Evolutionary conservation across 2,888 invertebrate species (phyloP), one percentile per base, ranked within the genome.

Genomic region (Camponotus fellah): DNA sequence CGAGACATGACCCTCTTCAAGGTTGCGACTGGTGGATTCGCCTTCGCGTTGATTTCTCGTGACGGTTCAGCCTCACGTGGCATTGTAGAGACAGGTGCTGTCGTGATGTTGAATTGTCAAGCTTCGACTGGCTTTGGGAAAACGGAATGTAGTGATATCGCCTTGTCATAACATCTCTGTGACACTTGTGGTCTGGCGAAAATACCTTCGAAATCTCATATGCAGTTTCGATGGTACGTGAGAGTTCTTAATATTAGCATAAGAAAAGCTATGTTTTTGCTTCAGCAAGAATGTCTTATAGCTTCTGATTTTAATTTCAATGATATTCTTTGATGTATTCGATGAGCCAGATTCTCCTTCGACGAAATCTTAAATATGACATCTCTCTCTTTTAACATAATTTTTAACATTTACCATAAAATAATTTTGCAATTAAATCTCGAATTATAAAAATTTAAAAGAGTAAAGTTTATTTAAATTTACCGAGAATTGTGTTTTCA

Each of bases 1-100:
- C 86, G 80, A 74, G 69, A 72, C 84, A 74, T 75, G 84, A 86
- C 82, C 74, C 85, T 76, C 71, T 84, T 88, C 88, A 85, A 89
- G 89, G 86, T 86, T 85, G 71, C 83, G 80, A 62, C 69, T 46
- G 60, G 60, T 21, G 60, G 69, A 69, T 80, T 80, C 26, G 46
- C 26, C 79, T 69, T 60, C 46, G 9, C 56, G 79, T 60, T 80
- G 60, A 80, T 60, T 80, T 60, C 79, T 62, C 46, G 71, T 49
- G 79, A 80, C 60, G 17, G 60, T 21, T 60, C 46, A 26, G 71
- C 34, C 79, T 80, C 79, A 80, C 71, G 60, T 79, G 79, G 60
- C 37, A 80, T 80, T 80, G 71, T 80, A 46, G 37, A 17, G 79
- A 80, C 79, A 80, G 79, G 60, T 60, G 79, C 37, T 69, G 46